A percentile compares a stretch with the other conserved stretches of the same genome.
These are phyloP conservation scores for Pseudorhiza aurosa DNA, from an alignment of 30 jellyfish, hydroid and myxozoan species.

Conservation along the genomic window DNA sequence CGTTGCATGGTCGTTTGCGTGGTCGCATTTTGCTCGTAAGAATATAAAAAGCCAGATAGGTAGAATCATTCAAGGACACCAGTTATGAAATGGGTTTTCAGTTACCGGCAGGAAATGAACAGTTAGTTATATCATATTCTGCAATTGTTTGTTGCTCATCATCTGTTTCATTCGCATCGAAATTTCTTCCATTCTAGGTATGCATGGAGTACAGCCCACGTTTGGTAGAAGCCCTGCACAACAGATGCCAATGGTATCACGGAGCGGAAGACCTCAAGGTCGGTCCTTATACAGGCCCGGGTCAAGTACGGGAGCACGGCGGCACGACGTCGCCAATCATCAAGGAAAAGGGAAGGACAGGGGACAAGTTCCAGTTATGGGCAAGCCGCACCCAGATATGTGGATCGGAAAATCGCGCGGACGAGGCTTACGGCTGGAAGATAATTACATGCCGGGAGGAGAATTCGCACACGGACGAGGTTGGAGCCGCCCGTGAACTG, in stretches of 20 bases:
- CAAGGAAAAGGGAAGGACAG: conserved; percentile 17
- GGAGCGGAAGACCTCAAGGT: conserved; percentile 64
- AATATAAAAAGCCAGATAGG: too few species aligned
- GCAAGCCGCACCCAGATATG: conserved; percentile 32
- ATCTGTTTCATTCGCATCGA: too few species aligned
- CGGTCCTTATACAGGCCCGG: conserved; percentile 63
- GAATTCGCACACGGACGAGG: conserved; percentile 30
- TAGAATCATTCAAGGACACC: too few species aligned
- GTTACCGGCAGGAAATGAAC: too few species aligned
- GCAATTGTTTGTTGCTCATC: too few species aligned
- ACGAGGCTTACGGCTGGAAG: conserved; percentile 23
- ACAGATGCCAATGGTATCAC: conserved; percentile 45
- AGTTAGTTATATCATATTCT: too few species aligned
- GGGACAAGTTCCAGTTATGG: conserved; percentile 2
- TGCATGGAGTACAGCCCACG: conserved; percentile 61
- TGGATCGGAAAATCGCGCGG: conserved; percentile 70
- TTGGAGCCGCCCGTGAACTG: conserved; percentile 34
- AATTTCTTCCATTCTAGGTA: too few species aligned
- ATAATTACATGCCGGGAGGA: conserved; percentile 23
- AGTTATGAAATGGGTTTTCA: too few species aligned
- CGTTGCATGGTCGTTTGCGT: too few species aligned
- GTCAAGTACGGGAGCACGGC: conserved; percentile 29
- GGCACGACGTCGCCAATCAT: not conserved
- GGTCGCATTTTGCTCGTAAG: too few species aligned
- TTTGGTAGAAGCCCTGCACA: conserved; percentile 77